phyloP scores from a whole-genome alignment of 2,888 invertebrate genomes.

The Crossocerus cetratus region DNA sequence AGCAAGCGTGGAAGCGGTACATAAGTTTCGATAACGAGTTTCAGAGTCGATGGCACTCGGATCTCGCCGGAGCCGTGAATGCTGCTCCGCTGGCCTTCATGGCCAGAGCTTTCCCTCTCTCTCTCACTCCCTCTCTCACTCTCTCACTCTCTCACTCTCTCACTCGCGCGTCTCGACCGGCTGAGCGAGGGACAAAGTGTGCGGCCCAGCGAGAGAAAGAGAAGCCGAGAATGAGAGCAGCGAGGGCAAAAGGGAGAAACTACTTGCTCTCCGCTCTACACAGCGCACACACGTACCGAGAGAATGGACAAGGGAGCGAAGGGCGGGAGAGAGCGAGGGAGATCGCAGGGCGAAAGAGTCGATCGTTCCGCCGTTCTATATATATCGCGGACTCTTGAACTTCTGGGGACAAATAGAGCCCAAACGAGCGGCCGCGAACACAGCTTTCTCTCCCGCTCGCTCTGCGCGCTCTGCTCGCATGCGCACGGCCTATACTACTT shows the following conservation, averaged over 20 bases:
- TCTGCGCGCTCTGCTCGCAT: conserved; percentile 5
- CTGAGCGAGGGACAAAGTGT: too few species aligned
- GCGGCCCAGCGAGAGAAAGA: too few species aligned
- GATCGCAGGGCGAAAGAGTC: not conserved
- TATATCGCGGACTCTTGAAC: conserved; percentile 57
- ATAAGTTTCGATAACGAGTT: conserved; percentile 64
- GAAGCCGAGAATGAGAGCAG: conserved; percentile 2
- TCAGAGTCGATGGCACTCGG: conserved; percentile 56
- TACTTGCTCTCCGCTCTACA: not conserved
- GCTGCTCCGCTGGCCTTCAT: conserved; percentile 36
- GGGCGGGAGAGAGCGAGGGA: not conserved
- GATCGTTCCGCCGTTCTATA: conserved; percentile 2
- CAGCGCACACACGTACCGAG: not conserved
- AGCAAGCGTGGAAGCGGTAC: conserved; percentile 34
- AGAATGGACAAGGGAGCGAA: not conserved
- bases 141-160: not conserved
- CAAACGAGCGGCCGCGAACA: conserved; percentile 60
- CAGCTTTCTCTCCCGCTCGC: conserved; percentile 11
- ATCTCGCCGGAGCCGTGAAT: conserved; percentile 52
- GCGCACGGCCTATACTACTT: not conserved
- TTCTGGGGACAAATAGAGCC: conserved; percentile 65
- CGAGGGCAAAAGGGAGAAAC: conserved; percentile 2
- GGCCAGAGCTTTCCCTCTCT: conserved; percentile 19
- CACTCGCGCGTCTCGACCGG: not conserved
- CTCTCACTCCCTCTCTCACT: not conserved